phyloP scores from a whole-genome alignment of 2,888 invertebrate genomes.

The Clistopyga incitator region DNA sequence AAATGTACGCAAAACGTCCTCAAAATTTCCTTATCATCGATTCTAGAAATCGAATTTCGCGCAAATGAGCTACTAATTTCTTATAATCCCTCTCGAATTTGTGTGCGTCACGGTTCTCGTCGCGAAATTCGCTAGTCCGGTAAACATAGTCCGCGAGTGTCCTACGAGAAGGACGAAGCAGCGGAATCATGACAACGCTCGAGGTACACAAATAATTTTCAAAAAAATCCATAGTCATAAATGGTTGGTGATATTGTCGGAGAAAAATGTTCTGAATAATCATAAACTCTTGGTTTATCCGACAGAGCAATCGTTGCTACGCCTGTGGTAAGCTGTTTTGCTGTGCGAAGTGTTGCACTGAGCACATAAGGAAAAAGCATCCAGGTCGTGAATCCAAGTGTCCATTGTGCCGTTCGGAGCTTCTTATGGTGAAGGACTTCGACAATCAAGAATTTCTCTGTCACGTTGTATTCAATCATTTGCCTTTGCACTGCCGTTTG shows the following conservation, averaged over 20 bases:
- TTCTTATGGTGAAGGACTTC: constrained; percentile 71
- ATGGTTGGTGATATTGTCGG: not conserved
- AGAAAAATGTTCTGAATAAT: not conserved
- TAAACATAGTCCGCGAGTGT: constrained; percentile 31
- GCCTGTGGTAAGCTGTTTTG: constrained; percentile 79
- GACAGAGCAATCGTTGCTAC: constrained; percentile 75
- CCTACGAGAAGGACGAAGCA: constrained; percentile 9
- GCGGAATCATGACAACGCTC: constrained; percentile 52
- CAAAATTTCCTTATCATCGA: not conserved
- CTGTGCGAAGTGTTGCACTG: constrained; percentile 75
- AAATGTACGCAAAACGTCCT: not conserved
- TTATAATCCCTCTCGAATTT: constrained; percentile 13
- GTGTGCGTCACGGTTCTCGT: constrained; percentile 13
- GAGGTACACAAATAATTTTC: constrained; percentile 54
- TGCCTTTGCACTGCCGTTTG: constrained; percentile 76
- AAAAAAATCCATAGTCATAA: not conserved
- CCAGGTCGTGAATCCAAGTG: constrained; percentile 73
- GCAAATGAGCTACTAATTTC: constrained; percentile 13
- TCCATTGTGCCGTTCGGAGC: constrained; percentile 74
- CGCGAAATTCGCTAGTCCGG: constrained; percentile 1
- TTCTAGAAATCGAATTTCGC: constrained; percentile 34
- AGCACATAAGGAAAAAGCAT: constrained; percentile 77
- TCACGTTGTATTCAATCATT: constrained; percentile 76
- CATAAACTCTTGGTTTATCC: constrained; percentile 46
- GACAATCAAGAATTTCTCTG: constrained; percentile 72